Percentiles rank a stretch among this genome's conserved stretches.
phyloP scores from a whole-genome alignment of 1,140 invertebrate species.

The Odontomachus brunneus region DNA sequence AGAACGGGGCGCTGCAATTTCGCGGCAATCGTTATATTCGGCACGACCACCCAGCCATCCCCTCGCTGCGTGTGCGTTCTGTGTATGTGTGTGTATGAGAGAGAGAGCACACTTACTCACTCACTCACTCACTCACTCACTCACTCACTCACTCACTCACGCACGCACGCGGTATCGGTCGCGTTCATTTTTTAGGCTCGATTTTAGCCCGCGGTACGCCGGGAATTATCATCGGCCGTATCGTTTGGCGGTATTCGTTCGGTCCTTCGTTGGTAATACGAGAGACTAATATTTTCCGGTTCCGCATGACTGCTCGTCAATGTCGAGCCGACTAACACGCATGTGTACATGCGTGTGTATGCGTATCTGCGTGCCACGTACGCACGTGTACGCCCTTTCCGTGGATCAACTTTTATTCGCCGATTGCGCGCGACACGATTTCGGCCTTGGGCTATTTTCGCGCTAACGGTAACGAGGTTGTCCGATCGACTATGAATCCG shows the following conservation, averaged over 20 bases:
- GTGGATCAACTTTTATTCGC: conserved; percentile 52
- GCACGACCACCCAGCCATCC: not conserved
- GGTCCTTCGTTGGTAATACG: conserved; percentile 55
- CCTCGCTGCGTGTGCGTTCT: not conserved
- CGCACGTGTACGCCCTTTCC: not conserved
- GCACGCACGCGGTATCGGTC: not conserved
- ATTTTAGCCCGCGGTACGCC: conserved; percentile 18
- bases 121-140: too few species aligned
- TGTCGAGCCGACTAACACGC: conserved; percentile 48
- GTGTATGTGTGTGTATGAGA: too few species aligned
- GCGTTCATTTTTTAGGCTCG: conserved; percentile 43
- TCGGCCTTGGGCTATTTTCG: conserved; percentile 53
- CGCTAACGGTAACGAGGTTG: conserved; percentile 34
- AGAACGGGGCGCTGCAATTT: conserved; percentile 72
- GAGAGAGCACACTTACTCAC: not conserved
- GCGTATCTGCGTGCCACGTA: too few species aligned
- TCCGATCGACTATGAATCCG: conserved; percentile 7
- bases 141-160: too few species aligned
- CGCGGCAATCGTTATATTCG: conserved; percentile 67
- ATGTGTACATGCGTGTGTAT: not conserved
- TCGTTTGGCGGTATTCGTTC: not conserved
- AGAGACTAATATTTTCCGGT: conserved; percentile 52
- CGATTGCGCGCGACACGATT: conserved; percentile 54
- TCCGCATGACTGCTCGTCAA: conserved; percentile 37
- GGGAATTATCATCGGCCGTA: conserved; percentile 45